Conservation (phyloP, 37 sponge, comb jelly and placozoan species). For the Halisarca cf. caerulea region DNA sequence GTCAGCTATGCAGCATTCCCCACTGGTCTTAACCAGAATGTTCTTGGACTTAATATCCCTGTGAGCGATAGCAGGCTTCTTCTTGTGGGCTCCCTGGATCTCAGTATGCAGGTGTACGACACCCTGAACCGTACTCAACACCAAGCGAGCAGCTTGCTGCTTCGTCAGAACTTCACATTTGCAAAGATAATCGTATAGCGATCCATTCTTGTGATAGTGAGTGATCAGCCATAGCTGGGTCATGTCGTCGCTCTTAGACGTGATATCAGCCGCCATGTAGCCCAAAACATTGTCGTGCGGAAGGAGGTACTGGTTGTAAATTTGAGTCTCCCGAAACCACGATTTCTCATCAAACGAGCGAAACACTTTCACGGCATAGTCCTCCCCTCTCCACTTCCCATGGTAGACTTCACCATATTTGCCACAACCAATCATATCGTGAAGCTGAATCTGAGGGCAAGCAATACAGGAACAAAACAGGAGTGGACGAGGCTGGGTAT, state of each 20-base stretch:
- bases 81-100: constrained; percentile 53
- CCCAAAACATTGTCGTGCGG: constrained; percentile 82
- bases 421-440: constrained; percentile 77
- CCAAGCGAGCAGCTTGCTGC: constrained; percentile 27
- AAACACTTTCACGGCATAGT: constrained; percentile 90
- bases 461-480: not conserved
- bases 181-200: constrained; percentile 69
- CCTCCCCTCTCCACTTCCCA: constrained; percentile 71
- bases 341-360: constrained; percentile 79
- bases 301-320: constrained; percentile 72
- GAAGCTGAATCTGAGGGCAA: constrained; percentile 46
- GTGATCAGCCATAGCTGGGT: constrained; percentile 89
- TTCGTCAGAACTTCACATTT: constrained; percentile 26
- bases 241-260: constrained; percentile 52
- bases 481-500: too few relatives aligned
- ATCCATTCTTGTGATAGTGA: constrained; percentile 79
- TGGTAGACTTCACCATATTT: constrained; percentile 79
- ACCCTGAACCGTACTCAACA: constrained; percentile 60
- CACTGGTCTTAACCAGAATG: constrained; percentile 85
- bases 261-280: constrained; percentile 59
- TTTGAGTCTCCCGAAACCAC: constrained; percentile 81
- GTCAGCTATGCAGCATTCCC: constrained; percentile 89
- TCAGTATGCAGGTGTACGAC: constrained; percentile 81
- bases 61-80: constrained; percentile 89
- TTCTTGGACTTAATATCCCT: constrained; percentile 94